phyloP scores from a whole-genome alignment of 2,113 vertebrate species.

The rabbit (Oryctolagus cuniculus) region DNA sequence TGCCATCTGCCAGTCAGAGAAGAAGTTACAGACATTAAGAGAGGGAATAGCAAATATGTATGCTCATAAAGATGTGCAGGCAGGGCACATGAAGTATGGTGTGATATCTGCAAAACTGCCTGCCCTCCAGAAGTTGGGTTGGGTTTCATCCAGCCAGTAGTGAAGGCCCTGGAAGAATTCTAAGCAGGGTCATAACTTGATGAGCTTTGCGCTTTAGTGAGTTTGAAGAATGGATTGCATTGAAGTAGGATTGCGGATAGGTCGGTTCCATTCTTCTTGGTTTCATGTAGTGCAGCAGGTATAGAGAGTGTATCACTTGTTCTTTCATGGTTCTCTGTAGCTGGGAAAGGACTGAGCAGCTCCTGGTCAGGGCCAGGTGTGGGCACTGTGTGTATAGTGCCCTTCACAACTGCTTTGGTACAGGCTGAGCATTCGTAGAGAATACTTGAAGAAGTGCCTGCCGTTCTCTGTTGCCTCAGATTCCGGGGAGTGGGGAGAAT shows the following conservation, averaged over 20 bases:
- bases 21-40: not conserved
- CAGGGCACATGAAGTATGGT: not conserved
- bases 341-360: not conserved
- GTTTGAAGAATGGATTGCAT: not conserved
- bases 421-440: not conserved
- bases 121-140: not conserved
- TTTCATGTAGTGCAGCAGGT: not conserved
- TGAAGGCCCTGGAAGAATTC: not conserved
- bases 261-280: not conserved
- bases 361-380: not conserved
- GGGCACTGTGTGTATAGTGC: fast-evolving
- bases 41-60: not conserved
- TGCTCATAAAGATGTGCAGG: not conserved
- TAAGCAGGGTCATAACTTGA: not conserved
- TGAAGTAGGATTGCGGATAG: not conserved
- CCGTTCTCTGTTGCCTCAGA: not conserved
- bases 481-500: not conserved
- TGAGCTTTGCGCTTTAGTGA: not conserved
- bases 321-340: not conserved
- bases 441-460: not conserved
- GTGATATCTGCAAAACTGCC: not conserved
- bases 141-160: not conserved
- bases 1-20: not conserved
- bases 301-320: not conserved
- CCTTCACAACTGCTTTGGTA: not conserved